Base-by-base conservation (phyloP, 2,113 vertebrate genomes). In the Melanerpes formicivorus region DNA sequence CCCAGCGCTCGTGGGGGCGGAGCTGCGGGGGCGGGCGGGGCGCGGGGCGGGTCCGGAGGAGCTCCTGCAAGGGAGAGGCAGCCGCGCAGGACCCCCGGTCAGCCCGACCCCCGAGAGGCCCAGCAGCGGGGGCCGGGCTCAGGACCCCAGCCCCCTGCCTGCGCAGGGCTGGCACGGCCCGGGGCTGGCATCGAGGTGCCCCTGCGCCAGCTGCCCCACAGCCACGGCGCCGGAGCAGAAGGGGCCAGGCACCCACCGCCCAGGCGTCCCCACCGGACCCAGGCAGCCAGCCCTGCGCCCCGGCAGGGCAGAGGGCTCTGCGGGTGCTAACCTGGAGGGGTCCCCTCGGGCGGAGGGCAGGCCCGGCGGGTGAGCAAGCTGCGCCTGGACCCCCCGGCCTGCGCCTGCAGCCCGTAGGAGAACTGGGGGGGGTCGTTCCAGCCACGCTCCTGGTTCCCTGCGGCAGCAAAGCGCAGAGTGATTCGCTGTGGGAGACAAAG, bases 371-470 rank as follows among this genome's bases (percentile, higher is more conserved):
- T 98, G 50, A 99, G 97, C 5, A 92, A 88, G 22, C 95, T 97
- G 59, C 95, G 97, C 83, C 96, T 98, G 9, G 96, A 93, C n/a
- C 97, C 97, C 3, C 96, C 90, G 18, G 96, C 92, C 81, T 93
- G 97, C 16, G 93, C 97, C 97, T 99, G 99, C 58, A 98, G 96
- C 71, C 98, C 98, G 5, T 99, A 99, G 0, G 99, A 99, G 81
- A 99, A 98, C 95, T 99, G 99, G 5, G 99, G 99, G 5, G 99
- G 99, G 93, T 99, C 99, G 65, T 99, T 99, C 99, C 99, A 99
- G n/a, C 99, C 99, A 3, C 98, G 97, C 70, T 98, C 98, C 96
- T 97, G 98, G 97, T 99, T 99, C 66, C 99, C 99, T 99, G 69
- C 27, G 9, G 46, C 52, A 18, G 65, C 16, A 21, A 65, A 46